Percentiles rank a stretch among this genome's conserved stretches.
These are phyloP conservation scores for Coboldia fuscipes DNA, from an alignment of 1,140 invertebrate genomes.

Conservation along the genomic window DNA sequence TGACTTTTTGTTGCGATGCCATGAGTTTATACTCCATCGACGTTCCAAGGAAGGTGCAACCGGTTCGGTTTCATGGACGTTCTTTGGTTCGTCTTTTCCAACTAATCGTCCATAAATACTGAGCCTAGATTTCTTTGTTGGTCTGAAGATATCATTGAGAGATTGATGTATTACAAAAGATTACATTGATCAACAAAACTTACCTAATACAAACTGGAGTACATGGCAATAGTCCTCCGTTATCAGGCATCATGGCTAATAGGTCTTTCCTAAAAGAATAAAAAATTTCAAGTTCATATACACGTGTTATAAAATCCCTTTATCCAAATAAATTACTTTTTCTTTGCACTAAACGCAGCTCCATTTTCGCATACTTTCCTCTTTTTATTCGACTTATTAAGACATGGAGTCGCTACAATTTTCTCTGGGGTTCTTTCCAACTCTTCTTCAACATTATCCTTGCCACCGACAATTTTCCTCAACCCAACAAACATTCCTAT, in stretches of 20 bases:
- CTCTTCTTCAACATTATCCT: constrained; percentile 22
- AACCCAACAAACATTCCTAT: constrained; percentile 54
- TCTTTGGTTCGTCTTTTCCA: constrained; percentile 9
- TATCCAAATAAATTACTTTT: constrained; percentile 24
- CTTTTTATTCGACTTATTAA: constrained; percentile 32
- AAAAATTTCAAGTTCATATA: constrained; percentile 3
- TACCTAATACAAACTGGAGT: constrained; percentile 4
- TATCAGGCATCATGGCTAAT: constrained; percentile 3
- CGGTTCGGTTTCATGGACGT: constrained; percentile 22
- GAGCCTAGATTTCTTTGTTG: constrained; percentile 4
- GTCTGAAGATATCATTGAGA: constrained; percentile 4
- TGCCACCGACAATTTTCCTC: constrained; percentile 47
- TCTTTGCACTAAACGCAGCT: constrained; percentile 24
- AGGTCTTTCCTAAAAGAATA: constrained; percentile 14
- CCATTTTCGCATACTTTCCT: constrained; percentile 26
- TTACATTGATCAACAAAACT: constrained; percentile 10
- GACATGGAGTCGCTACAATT: constrained; percentile 24
- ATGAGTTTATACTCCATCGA: constrained; percentile 9
- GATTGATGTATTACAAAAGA: constrained; percentile 20
- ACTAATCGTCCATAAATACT: constrained; percentile 4
- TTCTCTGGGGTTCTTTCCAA: constrained; percentile 22
- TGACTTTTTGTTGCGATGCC: constrained; percentile 6
- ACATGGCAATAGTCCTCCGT: constrained; percentile 4
- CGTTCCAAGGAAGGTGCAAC: constrained; percentile 10
- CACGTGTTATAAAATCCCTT: constrained; percentile 3